Evolutionary conservation across 2,797 vertebrate species (phyloP).

Genomic region (Lemur catta): DNA sequence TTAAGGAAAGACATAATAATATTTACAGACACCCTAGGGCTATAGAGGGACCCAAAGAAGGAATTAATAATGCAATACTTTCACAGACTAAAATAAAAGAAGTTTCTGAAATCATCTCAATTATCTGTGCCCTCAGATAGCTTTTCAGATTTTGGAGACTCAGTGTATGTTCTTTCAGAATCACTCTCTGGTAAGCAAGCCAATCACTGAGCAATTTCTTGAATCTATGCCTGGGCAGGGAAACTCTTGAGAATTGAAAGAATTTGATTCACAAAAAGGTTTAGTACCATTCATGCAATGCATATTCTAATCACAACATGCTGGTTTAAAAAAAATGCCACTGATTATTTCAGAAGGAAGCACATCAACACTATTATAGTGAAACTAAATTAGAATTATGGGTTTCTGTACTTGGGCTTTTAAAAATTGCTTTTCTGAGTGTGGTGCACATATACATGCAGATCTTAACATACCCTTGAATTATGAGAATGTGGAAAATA

Average conservation of each 20-base stretch:
- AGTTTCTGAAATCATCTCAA: conserved; percentile 42
- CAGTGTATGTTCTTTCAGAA: conserved; percentile 1
- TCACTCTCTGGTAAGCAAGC: conserved; percentile 50
- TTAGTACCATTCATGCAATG: conserved; percentile 63
- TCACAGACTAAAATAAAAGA: conserved; percentile 19
- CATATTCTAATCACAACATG: conserved; percentile 60
- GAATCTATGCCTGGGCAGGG: conserved; percentile 66
- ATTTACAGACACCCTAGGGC: conserved; percentile 16
- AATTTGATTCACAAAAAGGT: conserved; percentile 75
- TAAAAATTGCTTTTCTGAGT: conserved; percentile 5
- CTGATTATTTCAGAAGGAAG: conserved; percentile 67
- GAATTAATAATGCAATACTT: not conserved
- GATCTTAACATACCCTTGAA: not conserved
- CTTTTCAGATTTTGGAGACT: conserved; percentile 30
- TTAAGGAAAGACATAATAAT: conserved; percentile 14
- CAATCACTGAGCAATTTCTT: conserved; percentile 69
- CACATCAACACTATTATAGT: not conserved
- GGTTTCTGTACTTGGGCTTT: not conserved
- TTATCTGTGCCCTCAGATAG: conserved; percentile 21
- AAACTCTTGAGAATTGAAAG: conserved; percentile 68
- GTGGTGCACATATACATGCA: not conserved
- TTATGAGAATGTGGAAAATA: conserved; percentile 15
- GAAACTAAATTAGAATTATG: not conserved
- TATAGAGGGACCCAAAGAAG: not conserved
- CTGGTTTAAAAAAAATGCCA: conserved; percentile 3